Evolutionary conservation across 1,140 invertebrate genomes (phyloP).

Genomic region (Popillia japonica): DNA sequence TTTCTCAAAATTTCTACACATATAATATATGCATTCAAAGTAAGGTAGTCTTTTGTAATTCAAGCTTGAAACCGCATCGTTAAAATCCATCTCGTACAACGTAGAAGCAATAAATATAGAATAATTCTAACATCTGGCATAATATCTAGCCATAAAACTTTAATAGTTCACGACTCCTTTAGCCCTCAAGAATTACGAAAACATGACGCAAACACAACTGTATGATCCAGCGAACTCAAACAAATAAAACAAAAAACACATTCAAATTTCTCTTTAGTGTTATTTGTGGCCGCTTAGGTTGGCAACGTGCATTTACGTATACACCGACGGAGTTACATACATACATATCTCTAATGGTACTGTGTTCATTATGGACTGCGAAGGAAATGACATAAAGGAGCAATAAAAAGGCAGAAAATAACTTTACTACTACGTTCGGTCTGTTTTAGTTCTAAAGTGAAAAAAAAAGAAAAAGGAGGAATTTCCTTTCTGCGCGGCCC

Average conservation of each 20-base stretch:
- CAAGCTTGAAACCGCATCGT: neutral
- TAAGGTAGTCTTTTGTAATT: neutral
- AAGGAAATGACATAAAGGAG: conserved; percentile 11
- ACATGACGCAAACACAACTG: neutral
- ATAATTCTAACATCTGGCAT: neutral
- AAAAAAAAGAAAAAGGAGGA: neutral
- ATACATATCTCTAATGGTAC: neutral
- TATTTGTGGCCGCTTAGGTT: neutral
- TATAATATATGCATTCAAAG: no score
- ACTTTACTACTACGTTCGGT: conserved; percentile 1
- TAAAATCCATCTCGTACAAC: neutral
- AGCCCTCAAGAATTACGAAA: neutral
- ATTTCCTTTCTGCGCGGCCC: conserved; percentile 4
- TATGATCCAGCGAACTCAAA: neutral
- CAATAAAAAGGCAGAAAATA: conserved; percentile 11
- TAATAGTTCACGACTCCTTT: neutral
- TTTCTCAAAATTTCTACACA: no score
- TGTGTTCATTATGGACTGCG: neutral
- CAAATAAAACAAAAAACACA: neutral
- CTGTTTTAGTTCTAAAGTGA: neutral
- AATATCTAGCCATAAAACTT: neutral
- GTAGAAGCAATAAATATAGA: neutral
- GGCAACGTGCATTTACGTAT: neutral
- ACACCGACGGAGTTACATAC: neutral
- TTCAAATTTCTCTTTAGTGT: neutral